phyloP scores from a whole-genome alignment of 2,113 vertebrate species.

The Rhinopomastus cyanomelas region DNA sequence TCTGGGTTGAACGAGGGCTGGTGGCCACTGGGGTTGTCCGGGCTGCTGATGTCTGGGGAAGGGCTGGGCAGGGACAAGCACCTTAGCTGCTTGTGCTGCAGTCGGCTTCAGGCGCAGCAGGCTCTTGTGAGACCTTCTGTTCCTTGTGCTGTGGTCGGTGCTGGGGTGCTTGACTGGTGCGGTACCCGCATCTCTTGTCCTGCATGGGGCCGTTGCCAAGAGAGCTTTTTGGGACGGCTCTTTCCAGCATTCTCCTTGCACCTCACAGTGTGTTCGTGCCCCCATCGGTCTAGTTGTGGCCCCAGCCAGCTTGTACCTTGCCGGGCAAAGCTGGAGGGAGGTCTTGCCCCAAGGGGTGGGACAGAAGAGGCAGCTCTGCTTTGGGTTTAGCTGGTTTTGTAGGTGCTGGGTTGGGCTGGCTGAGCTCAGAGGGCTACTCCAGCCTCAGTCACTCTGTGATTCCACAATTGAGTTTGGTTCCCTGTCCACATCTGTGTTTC shows the following conservation, averaged over 20 bases:
- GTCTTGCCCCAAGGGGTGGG: not conserved
- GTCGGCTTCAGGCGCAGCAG: not conserved
- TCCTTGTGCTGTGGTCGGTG: not conserved
- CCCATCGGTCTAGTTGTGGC: not conserved
- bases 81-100: not conserved
- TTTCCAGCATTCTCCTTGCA: not conserved
- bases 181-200: not conserved
- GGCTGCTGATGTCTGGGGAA: not conserved
- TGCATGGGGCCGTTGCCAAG: not conserved
- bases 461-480: not conserved
- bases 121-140: not conserved
- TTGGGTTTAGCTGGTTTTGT: not conserved
- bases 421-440: too few relatives aligned
- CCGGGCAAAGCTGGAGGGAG: not conserved
- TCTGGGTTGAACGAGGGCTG: not conserved
- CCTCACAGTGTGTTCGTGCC: not conserved
- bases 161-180: not conserved
- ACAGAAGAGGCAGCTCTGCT: not conserved
- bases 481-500: not conserved
- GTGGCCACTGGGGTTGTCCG: not conserved
- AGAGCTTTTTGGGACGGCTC: not conserved
- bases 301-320: not conserved
- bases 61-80: not conserved
- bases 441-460: too few relatives aligned
- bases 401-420: too few relatives aligned